Percentiles rank a stretch among this genome's conserved stretches.
phyloP scores from a whole-genome alignment of 2,888 invertebrate species.

The Aphodius sticticus region DNA sequence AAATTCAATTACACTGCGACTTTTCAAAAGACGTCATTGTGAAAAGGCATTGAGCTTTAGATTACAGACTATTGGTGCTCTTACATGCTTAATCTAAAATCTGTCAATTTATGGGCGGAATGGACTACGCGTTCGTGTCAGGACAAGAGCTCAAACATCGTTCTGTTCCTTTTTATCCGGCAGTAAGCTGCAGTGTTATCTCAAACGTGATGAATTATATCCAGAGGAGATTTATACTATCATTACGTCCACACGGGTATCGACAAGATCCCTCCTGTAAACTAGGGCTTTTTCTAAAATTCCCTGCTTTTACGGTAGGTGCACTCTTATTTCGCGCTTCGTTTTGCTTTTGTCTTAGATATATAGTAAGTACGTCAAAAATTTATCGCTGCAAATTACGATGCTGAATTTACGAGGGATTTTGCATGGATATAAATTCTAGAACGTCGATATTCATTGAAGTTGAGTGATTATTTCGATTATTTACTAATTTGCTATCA shows the following conservation, averaged over 20 bases:
- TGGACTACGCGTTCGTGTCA: not conserved
- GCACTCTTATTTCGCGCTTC: too few species aligned
- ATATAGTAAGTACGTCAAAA: too few species aligned
- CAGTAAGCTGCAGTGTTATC: not conserved
- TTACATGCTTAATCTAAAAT: not conserved
- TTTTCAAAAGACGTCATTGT: too few species aligned
- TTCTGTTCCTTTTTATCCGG: not conserved
- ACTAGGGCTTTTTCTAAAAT: not conserved
- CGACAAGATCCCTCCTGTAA: not conserved
- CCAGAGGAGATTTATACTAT: not conserved
- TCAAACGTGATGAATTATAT: slow-evolving; percentile 4
- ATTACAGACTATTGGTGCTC: not conserved
- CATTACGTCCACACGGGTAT: not conserved
- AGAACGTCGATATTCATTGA: too few species aligned
- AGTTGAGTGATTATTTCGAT: too few species aligned
- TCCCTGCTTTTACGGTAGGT: not conserved
- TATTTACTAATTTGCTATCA: too few species aligned
- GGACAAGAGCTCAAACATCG: not conserved
- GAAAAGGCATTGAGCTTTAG: not conserved
- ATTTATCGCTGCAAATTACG: too few species aligned
- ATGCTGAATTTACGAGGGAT: too few species aligned
- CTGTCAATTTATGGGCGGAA: not conserved
- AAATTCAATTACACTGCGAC: too few species aligned
- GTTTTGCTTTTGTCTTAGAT: too few species aligned
- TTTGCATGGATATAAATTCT: too few species aligned